A percentile compares a stretch with the other conserved stretches of the same genome.
Evolutionary conservation across 2,888 invertebrate genomes (phyloP).

Genomic region (Diarsia dahlii): DNA sequence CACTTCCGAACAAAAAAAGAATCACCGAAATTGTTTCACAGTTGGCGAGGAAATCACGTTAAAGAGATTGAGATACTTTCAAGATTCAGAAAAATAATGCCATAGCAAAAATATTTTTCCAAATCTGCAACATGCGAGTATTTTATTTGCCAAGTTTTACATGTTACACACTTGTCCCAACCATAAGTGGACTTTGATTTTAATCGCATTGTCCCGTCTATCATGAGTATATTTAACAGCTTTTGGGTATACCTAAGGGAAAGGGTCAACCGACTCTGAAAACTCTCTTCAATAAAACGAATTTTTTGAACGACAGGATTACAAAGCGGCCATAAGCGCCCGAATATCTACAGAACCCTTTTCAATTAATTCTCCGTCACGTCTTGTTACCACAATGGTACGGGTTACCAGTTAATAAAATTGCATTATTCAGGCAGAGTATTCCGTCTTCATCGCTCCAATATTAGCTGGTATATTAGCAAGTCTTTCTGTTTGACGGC

Average conservation of each 20-base stretch:
- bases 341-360: constrained; percentile 33
- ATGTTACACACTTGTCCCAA: not conserved
- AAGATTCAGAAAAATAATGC: not conserved
- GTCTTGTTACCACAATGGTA: constrained; percentile 40
- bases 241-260: not conserved
- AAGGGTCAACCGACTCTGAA: not conserved
- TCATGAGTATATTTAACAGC: not conserved
- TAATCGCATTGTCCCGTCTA: too few relatives aligned
- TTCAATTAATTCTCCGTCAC: constrained; percentile 54
- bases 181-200: not conserved
- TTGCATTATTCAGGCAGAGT: constrained; percentile 44
- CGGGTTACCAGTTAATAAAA: constrained; percentile 52
- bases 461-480: constrained; percentile 31
- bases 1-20: too few relatives aligned
- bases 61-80: not conserved
- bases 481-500: not conserved
- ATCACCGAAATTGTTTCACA: too few relatives aligned
- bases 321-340: constrained; percentile 26
- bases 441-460: constrained; percentile 18
- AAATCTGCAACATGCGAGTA: not conserved
- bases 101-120: not conserved
- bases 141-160: not conserved
- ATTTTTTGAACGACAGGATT: constrained; percentile 52
- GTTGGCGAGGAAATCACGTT: not conserved
- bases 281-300: constrained; percentile 30